These are phyloP conservation scores for Oxyscelio sp. DNA, from an alignment of 2,888 invertebrate species.

Conservation along the genomic window DNA sequence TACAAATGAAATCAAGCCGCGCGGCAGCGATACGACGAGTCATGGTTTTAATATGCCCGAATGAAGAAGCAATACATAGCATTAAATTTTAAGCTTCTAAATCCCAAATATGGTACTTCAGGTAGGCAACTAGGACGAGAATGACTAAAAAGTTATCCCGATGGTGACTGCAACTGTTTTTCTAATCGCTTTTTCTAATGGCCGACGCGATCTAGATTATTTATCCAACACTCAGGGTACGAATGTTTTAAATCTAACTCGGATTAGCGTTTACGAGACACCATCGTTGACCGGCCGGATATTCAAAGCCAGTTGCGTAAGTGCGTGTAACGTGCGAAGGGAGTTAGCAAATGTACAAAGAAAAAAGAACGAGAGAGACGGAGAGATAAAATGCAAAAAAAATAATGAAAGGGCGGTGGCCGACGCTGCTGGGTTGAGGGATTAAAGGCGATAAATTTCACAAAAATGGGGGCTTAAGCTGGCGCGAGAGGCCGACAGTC, in stretches of 20 bases:
- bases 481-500: constrained; percentile 88
- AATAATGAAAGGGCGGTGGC: constrained; percentile 75
- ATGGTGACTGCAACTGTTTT: constrained; percentile 78
- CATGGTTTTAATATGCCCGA: constrained; percentile 22
- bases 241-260: constrained; percentile 86
- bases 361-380: constrained; percentile 72
- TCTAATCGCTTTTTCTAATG: constrained; percentile 71
- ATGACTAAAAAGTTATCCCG: constrained; percentile 83
- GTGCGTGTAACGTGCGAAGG: constrained; percentile 75
- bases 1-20: constrained; percentile 14
- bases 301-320: constrained; percentile 53
- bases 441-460: constrained; percentile 89
- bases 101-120: constrained; percentile 82
- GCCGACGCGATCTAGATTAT: constrained; percentile 83
- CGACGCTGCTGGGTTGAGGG: constrained; percentile 84
- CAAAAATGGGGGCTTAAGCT: constrained; percentile 88
- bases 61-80: constrained; percentile 4
- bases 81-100: constrained; percentile 54
- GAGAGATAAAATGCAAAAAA: constrained; percentile 66
- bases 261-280: constrained; percentile 82
- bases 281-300: constrained; percentile 25
- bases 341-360: constrained; percentile 63
- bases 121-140: constrained; percentile 82
- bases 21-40: too few species aligned
- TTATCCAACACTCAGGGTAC: constrained; percentile 83